Percentiles rank a stretch among this genome's conserved stretches.
phyloP scores from a whole-genome alignment of 2,888 invertebrate species.

The Polyommatus icarus region DNA sequence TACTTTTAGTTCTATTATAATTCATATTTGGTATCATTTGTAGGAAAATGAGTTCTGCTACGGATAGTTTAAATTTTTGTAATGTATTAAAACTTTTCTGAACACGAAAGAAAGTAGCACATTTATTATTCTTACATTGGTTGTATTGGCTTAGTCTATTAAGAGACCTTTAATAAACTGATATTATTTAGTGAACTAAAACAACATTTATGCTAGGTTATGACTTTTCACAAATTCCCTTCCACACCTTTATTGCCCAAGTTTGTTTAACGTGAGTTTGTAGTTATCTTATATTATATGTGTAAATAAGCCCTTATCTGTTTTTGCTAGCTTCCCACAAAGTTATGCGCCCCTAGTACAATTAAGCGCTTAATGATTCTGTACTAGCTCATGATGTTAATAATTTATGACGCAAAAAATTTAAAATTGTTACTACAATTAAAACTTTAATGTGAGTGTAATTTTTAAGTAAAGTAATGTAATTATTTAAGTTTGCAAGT shows the following conservation, averaged over 20 bases:
- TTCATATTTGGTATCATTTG: too few species aligned
- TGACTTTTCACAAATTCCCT: conserved; percentile 30
- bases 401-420: conserved; percentile 4
- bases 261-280: conserved; percentile 42
- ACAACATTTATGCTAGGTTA: conserved; percentile 28
- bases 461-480: too few species aligned
- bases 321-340: conserved; percentile 42
- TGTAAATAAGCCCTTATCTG: conserved; percentile 43
- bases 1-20: too few species aligned
- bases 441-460: too few species aligned
- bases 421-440: background rate
- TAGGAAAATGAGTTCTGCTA: too few species aligned
- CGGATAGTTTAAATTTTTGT: too few species aligned
- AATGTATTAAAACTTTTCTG: too few species aligned
- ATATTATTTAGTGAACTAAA: conserved; percentile 8
- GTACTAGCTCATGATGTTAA: conserved; percentile 21
- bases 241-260: conserved; percentile 42
- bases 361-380: conserved; percentile 21
- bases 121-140: too few species aligned
- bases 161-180: background rate
- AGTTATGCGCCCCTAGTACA: conserved; percentile 36
- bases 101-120: too few species aligned
- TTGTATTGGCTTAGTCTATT: background rate
- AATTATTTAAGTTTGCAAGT: too few species aligned
- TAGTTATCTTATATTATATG: conserved; percentile 44